Evolutionary conservation across 2,888 invertebrate species (phyloP).

Genomic region (Merodon equestris): DNA sequence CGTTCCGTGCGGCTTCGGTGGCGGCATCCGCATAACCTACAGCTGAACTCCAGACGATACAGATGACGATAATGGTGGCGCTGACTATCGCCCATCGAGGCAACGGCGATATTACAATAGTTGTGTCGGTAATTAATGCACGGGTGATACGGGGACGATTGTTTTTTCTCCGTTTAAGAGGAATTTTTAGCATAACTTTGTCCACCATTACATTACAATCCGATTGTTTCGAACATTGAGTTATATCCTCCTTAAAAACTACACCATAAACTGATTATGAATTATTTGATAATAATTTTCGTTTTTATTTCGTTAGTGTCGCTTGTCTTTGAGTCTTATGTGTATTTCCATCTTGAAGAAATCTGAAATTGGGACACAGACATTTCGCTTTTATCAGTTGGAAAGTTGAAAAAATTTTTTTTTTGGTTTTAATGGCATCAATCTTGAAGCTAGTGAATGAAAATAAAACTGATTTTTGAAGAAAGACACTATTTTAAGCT

Average conservation of each 20-base stretch:
- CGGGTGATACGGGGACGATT: constrained; percentile 39
- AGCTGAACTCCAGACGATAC: constrained; percentile 54
- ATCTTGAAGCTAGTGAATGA: constrained; percentile 22
- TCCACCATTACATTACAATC: constrained; percentile 64
- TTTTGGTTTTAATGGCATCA: too few relatives aligned
- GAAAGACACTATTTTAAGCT: constrained; percentile 40
- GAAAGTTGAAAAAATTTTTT: constrained; percentile 11
- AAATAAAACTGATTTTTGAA: constrained; percentile 1
- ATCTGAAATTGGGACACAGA: constrained; percentile 32
- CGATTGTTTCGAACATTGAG: constrained; percentile 52
- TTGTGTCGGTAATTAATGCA: constrained; percentile 39
- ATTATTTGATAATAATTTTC: constrained; percentile 4
- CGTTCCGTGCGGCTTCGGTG: constrained; percentile 17
- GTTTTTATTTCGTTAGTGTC: constrained; percentile 21
- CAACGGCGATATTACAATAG: constrained; percentile 32
- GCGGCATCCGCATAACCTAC: constrained; percentile 51
- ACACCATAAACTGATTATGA: too few relatives aligned
- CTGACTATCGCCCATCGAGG: constrained; percentile 49
- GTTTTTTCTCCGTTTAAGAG: constrained; percentile 63
- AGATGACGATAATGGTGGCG: constrained; percentile 47
- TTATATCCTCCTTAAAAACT: constrained; percentile 11
- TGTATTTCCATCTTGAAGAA: constrained; percentile 55
- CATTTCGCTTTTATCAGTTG: constrained; percentile 27
- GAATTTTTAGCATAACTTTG: constrained; percentile 60
- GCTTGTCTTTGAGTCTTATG: constrained; percentile 23